These are phyloP conservation scores for Rhingia rostrata DNA, from an alignment of 2,888 invertebrate species.

Conservation along the genomic window DNA sequence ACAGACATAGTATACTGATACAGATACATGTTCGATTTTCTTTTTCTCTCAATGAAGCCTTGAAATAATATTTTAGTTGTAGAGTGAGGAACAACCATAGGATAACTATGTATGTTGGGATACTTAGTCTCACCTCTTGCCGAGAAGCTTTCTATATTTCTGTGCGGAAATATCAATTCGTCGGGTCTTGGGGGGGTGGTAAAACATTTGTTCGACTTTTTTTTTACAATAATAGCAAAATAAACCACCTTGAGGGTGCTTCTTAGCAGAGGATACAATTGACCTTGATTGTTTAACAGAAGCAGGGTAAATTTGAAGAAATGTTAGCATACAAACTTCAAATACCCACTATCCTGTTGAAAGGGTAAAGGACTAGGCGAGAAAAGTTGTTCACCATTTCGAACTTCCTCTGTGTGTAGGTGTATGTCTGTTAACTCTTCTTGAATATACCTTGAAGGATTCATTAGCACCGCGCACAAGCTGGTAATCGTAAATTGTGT, in stretches of 20 bases:
- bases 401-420: constrained; percentile 11
- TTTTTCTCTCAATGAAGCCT: constrained; percentile 49
- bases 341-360: not conserved
- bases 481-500: constrained; percentile 57
- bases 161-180: constrained; percentile 12
- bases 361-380: constrained; percentile 31
- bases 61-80: constrained; percentile 55
- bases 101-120: constrained; percentile 8
- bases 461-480: constrained; percentile 50
- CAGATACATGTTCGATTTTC: constrained; percentile 31
- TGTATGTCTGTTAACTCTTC: not conserved
- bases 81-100: not conserved
- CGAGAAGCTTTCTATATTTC: constrained; percentile 6
- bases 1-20: not conserved
- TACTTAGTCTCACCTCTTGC: constrained; percentile 1
- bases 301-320: constrained; percentile 2
- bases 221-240: not conserved
- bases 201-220: constrained; percentile 11
- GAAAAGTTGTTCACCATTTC: constrained; percentile 40
- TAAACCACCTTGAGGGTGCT: not conserved
- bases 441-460: constrained; percentile 61
- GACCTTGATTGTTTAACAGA: constrained; percentile 65
- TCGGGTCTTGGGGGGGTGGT: not conserved
- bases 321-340: not conserved
- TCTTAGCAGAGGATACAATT: constrained; percentile 36